Percentiles rank a stretch among this genome's conserved stretches.
Conservation (phyloP, 1,140 invertebrate species). For the Halesus radiatus region DNA sequence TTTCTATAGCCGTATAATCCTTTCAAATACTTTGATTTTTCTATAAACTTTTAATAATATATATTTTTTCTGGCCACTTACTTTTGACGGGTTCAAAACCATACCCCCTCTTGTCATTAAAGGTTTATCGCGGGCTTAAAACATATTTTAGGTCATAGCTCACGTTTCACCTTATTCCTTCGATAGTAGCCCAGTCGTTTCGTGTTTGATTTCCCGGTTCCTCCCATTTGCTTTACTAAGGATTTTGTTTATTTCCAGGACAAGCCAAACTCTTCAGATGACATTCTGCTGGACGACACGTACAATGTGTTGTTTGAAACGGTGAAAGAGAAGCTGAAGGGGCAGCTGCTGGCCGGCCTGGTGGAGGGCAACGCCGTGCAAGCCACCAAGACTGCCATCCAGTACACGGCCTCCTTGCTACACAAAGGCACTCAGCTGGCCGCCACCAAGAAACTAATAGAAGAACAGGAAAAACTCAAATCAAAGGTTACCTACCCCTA, state of each 20-base stretch:
- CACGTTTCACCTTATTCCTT: too few relatives aligned
- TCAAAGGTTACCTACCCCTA: background rate
- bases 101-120: too few relatives aligned
- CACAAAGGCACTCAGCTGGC: conserved; percentile 71
- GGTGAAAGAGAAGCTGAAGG: conserved; percentile 87
- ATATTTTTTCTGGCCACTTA: too few relatives aligned
- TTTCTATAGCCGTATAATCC: too few relatives aligned
- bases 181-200: too few relatives aligned
- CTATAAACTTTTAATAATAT: too few relatives aligned
- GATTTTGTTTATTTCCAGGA: background rate
- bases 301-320: conserved; percentile 85
- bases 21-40: too few relatives aligned
- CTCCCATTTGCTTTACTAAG: conserved; percentile 6
- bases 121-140: too few relatives aligned
- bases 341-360: conserved; percentile 82
- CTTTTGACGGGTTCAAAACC: too few relatives aligned
- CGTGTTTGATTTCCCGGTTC: too few relatives aligned
- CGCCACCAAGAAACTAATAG: conserved; percentile 60
- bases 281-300: conserved; percentile 77
- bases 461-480: conserved; percentile 47
- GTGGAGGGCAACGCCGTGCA: conserved; percentile 75
- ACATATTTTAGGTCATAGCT: too few relatives aligned
- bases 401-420: conserved; percentile 77
- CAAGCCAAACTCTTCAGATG: conserved; percentile 78
- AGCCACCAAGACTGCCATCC: conserved; percentile 72